Base-by-base conservation (phyloP, 2,797 vertebrate species). In the Myiotriccus ornatus region DNA sequence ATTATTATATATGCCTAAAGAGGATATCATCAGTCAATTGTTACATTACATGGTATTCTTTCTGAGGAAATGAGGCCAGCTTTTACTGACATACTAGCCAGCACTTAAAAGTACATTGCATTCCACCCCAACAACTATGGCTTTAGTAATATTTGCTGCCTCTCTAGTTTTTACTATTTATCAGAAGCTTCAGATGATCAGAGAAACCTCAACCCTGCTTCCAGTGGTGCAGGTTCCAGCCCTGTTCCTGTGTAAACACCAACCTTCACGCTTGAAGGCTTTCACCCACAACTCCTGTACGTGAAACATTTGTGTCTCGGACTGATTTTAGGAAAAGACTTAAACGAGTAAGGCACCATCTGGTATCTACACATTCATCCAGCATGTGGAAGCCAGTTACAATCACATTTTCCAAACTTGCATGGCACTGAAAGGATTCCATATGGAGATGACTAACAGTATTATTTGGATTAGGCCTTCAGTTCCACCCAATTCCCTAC, bases 391-490 rank as follows among this genome's bases (percentile, higher is more conserved):
- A 79, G 30, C 50, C 87, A 90, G 74, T 73, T 30, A 69, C 43
- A 76, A 52, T 10, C n/a, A 55, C 0, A 0, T 28, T 83, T 83
- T 57, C 73, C 79, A 68, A 87, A 57, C 62, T 62, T 94, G 53
- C 3, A 1, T 68, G 73, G 82, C 76, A 89, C 35, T 39, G 46
- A 46, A 87, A 90, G 28, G 73, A 52, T 76, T 57, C 93, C 79
- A 86, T 12, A 81, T 68, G 93, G 79, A 87, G 49, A 83, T 64
- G 53, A 56, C 83, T 90, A 89, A 79, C 59, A 7, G 19, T 22
- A 28, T 47, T 73, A 82, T 56, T 82, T 92, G 87, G 79, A 53
- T 83, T 35, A 89, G 68, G 75, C 69, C 93, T 85, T 89, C 82
- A 82, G 86, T 71, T 74, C 63, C 10, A 1, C 59, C 63, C 49